These are phyloP conservation scores for Neodiprion fabricii DNA, from an alignment of 1,140 invertebrate genomes.

Conservation along the genomic window DNA sequence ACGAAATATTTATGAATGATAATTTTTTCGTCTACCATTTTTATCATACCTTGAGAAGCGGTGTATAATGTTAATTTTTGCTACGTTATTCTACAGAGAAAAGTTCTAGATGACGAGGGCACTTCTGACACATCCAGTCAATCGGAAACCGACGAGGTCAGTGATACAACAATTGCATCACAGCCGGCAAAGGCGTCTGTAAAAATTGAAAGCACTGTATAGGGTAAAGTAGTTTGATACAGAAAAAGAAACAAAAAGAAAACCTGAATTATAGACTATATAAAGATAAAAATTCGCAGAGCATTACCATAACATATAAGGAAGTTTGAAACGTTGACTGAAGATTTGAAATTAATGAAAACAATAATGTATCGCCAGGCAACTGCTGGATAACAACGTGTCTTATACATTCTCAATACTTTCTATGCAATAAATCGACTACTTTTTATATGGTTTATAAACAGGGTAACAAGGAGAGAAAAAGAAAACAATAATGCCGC, in stretches of 20 bases:
- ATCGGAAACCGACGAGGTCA: slow-evolving; percentile 57
- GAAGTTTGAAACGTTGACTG: too few species aligned
- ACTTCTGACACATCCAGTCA: slow-evolving; percentile 51
- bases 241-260: too few species aligned
- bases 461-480: background rate
- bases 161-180: slow-evolving; percentile 55
- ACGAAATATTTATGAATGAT: slow-evolving; percentile 4
- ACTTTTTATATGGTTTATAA: background rate
- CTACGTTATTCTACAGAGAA: slow-evolving; percentile 33
- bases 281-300: background rate
- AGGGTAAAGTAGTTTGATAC: slow-evolving; percentile 30
- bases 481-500: too few species aligned
- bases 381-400: background rate
- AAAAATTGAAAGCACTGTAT: slow-evolving; percentile 45
- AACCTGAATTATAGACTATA: too few species aligned
- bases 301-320: slow-evolving; percentile 2
- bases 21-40: background rate
- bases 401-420: slow-evolving; percentile 4
- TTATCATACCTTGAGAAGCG: background rate
- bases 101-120: slow-evolving; percentile 44
- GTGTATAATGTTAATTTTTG: slow-evolving; percentile 13
- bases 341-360: too few species aligned
- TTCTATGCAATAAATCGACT: background rate
- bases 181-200: slow-evolving; percentile 39
- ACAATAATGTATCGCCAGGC: background rate